These are phyloP conservation scores for Hipposideros larvatus DNA, from an alignment of 2,797 vertebrate species.

Conservation along the genomic window DNA sequence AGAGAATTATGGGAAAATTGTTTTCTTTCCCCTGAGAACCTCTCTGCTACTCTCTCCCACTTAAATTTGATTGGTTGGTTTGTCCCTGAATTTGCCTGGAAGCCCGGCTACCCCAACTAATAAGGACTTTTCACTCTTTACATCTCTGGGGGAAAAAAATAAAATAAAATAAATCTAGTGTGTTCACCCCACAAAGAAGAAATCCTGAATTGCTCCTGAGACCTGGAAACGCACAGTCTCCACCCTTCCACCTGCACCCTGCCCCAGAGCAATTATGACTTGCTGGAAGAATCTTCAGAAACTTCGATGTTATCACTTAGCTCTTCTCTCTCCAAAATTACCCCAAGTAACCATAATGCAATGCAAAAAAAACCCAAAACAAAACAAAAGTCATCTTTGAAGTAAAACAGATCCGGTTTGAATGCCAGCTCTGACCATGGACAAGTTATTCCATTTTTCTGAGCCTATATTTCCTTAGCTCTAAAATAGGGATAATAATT, in stretches of 20 bases:
- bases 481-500: background rate
- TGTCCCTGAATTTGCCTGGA: background rate
- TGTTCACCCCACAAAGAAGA: background rate
- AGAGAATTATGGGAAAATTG: background rate
- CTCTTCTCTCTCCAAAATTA: background rate
- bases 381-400: background rate
- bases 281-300: background rate
- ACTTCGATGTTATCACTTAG: background rate
- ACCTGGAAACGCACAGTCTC: background rate
- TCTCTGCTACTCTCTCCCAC: background rate
- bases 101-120: background rate
- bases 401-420: background rate
- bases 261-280: background rate
- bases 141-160: background rate
- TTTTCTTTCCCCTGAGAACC: background rate
- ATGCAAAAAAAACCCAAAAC: no score
- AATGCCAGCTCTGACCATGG: background rate
- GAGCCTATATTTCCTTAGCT: background rate
- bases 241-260: background rate
- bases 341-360: background rate
- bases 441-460: background rate
- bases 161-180: no score
- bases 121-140: background rate
- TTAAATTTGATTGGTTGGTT: background rate
- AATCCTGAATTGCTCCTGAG: background rate